These are phyloP conservation scores for Silurus glanis DNA, from an alignment of 2,113 vertebrate species.

Conservation along the genomic window DNA sequence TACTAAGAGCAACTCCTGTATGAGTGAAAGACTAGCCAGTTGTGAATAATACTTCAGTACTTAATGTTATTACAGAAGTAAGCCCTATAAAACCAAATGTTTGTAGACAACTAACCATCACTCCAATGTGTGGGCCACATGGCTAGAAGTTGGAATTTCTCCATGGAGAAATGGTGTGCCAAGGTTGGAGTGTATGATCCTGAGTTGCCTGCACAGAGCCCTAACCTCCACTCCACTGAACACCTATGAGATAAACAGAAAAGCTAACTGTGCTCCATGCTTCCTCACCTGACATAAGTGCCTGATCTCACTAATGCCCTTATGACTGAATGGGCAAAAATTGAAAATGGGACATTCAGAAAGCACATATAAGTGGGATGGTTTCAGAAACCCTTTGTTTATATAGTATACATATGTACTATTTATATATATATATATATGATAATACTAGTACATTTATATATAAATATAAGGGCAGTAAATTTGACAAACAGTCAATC, in stretches of 20 bases:
- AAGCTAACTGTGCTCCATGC: neutral
- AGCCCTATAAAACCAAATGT: neutral
- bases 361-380: neutral
- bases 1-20: too few species aligned
- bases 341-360: neutral
- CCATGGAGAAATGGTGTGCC: neutral
- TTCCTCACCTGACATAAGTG: neutral
- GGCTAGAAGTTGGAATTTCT: neutral
- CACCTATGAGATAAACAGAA: neutral
- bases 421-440: too few species aligned
- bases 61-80: neutral
- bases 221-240: neutral
- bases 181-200: neutral
- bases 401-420: neutral
- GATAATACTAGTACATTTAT: too few species aligned
- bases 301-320: neutral
- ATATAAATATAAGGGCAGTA: neutral
- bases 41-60: neutral
- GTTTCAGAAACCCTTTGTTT: neutral
- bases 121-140: neutral
- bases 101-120: neutral
- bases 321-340: neutral
- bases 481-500: neutral
- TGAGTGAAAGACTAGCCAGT: neutral
- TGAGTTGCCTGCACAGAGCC: neutral